Conservation (phyloP, 2,888 invertebrate genomes). For the Meiosimyza decipiens region DNA sequence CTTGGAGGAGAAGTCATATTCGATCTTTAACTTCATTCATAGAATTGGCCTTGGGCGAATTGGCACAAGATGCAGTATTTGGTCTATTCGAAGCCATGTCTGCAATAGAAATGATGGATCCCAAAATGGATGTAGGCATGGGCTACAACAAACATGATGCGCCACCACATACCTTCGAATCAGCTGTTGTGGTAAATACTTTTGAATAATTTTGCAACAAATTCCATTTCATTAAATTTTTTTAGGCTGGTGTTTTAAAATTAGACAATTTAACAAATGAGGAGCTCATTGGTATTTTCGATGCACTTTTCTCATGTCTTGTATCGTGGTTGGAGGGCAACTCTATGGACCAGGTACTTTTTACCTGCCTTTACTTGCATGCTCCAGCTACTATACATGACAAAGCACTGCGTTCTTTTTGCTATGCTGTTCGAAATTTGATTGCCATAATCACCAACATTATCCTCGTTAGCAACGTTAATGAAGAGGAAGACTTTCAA, state of each 20-base stretch:
- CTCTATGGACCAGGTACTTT: constrained; percentile 95
- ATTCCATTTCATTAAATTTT: neutral
- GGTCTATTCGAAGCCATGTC: constrained; percentile 99
- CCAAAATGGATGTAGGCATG: constrained; percentile 99
- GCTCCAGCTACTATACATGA: constrained; percentile 88
- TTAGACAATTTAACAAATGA: constrained; percentile 78
- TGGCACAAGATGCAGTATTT: constrained; percentile 90
- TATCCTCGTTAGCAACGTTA: constrained; percentile 87
- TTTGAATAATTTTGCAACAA: neutral
- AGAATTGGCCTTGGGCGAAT: constrained; percentile 87
- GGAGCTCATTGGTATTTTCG: constrained; percentile 93
- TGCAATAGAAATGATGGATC: constrained; percentile 99
- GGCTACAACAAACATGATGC: constrained; percentile 88
- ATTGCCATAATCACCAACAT: constrained; percentile 90
- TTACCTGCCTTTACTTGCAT: constrained; percentile 95
- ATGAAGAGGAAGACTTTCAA: constrained; percentile 97
- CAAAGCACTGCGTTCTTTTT: constrained; percentile 85
- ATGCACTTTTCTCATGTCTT: constrained; percentile 91
- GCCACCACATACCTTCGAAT: constrained; percentile 86
- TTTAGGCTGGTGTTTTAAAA: constrained; percentile 80
- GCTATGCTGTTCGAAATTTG: constrained; percentile 87
- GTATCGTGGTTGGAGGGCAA: constrained; percentile 98
- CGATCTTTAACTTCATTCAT: neutral
- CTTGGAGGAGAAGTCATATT: neutral
- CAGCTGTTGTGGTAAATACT: constrained; percentile 79